A percentile compares a stretch with the other conserved stretches of the same genome.
These are phyloP conservation scores for Macropodus opercularis DNA, from an alignment of 2,797 vertebrate species.

Conservation along the genomic window DNA sequence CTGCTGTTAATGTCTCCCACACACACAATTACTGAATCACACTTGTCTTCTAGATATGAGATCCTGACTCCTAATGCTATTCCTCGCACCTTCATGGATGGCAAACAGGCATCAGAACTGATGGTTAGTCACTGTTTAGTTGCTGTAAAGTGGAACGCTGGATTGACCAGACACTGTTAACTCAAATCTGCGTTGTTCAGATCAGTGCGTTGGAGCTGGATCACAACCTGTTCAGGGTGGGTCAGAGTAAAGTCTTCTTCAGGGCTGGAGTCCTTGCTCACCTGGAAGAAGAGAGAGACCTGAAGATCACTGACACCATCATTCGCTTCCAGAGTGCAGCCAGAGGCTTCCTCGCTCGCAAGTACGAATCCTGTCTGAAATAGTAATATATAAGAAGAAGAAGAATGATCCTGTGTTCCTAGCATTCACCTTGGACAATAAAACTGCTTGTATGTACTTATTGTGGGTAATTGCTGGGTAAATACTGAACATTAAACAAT, in stretches of 20 bases:
- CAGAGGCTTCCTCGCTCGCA: constrained; percentile 89
- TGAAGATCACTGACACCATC: constrained; percentile 94
- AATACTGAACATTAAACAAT: no score
- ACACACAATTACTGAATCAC: neutral
- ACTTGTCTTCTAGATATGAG: constrained; percentile 79
- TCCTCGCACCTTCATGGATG: constrained; percentile 91
- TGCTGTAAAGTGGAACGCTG: neutral
- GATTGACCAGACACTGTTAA: neutral
- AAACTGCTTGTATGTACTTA: neutral
- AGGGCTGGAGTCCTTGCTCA: constrained; percentile 90
- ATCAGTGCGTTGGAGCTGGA: constrained; percentile 90
- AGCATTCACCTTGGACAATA: no score
- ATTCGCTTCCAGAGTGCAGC: constrained; percentile 91
- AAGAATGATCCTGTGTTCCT: no score
- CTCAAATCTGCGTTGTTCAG: constrained; percentile 59
- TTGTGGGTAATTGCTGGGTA: neutral
- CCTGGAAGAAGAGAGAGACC: constrained; percentile 90
- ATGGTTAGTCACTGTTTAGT: constrained; percentile 78
- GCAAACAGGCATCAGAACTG: constrained; percentile 90
- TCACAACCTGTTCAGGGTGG: constrained; percentile 89
- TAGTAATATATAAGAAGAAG: no score
- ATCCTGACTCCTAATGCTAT: constrained; percentile 90
- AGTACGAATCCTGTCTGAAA: constrained; percentile 68
- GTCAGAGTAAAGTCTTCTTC: constrained; percentile 96
- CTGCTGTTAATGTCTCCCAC: constrained; percentile 1